A percentile compares a stretch with the other conserved stretches of the same genome.
These are phyloP conservation scores for Probaryconus sp. DNA, from an alignment of 1,140 invertebrate genomes.

Conservation along the genomic window DNA sequence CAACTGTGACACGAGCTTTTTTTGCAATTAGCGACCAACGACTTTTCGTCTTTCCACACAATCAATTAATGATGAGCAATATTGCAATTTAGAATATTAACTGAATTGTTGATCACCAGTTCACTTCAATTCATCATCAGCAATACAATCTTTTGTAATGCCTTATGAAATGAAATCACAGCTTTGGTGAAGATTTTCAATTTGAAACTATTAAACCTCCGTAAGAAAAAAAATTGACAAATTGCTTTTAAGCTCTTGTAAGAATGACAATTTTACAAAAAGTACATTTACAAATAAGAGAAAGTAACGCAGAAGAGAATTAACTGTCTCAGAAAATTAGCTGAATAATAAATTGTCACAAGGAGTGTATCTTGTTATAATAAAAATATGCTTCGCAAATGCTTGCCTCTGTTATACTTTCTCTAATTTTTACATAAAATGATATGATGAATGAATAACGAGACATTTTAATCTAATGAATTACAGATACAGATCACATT, in stretches of 20 bases:
- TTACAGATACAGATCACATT: neutral
- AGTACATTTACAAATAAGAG: constrained; percentile 1
- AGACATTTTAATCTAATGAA: neutral
- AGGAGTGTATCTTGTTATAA: neutral
- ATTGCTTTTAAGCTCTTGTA: too few relatives aligned
- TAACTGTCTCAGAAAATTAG: constrained; percentile 8
- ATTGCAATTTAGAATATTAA: neutral
- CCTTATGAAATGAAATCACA: too few relatives aligned
- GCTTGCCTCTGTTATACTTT: neutral
- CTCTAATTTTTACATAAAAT: neutral
- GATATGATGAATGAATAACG: too few relatives aligned
- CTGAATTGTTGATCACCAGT: neutral
- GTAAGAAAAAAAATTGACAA: too few relatives aligned
- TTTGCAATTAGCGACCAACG: neutral
- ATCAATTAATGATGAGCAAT: constrained; percentile 6
- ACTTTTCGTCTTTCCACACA: neutral
- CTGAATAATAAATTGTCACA: neutral
- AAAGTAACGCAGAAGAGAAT: constrained; percentile 22
- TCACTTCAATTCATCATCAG: constrained; percentile 2
- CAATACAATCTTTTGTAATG: too few relatives aligned
- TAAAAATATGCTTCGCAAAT: neutral
- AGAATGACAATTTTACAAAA: too few relatives aligned
- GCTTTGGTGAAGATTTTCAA: too few relatives aligned
- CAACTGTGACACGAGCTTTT: constrained; percentile 23
- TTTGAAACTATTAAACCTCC: too few relatives aligned